Conservation (phyloP, 1,140 invertebrate species). For the Macrobrachium rosenbergii region DNA sequence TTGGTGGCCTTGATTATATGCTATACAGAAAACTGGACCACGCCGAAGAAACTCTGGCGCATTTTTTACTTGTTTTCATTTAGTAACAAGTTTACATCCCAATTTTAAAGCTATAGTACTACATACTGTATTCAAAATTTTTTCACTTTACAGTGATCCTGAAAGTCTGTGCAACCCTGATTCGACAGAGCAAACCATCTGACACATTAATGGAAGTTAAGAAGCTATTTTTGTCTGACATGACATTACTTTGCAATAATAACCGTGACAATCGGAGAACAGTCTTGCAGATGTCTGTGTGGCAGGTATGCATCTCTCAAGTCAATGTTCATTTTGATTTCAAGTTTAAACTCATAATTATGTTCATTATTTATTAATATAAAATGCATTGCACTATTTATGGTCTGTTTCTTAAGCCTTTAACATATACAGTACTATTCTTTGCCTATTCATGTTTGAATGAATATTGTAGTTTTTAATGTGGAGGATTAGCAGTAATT, state of each 20-base stretch:
- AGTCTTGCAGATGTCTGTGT: conserved; percentile 99
- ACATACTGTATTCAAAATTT: neutral
- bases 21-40: too few species aligned
- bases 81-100: too few species aligned
- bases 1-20: too few species aligned
- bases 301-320: conserved; percentile 84
- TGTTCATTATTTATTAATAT: too few species aligned
- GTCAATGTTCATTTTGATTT: neutral
- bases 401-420: too few species aligned
- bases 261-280: conserved; percentile 97
- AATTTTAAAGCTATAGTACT: too few species aligned
- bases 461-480: neutral
- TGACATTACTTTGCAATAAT: conserved; percentile 96
- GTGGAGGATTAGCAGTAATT: neutral
- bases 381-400: too few species aligned
- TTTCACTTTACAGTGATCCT: conserved; percentile 84
- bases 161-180: conserved; percentile 97
- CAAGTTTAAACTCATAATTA: too few species aligned
- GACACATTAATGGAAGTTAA: conserved; percentile 94
- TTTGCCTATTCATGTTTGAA: too few species aligned
- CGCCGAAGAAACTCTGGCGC: too few species aligned
- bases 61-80: too few species aligned
- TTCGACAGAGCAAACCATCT: conserved; percentile 94
- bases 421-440: too few species aligned
- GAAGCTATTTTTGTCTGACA: conserved; percentile 96